phyloP scores from a whole-genome alignment of 2,113 vertebrate genomes.

The Gymnorhina tibicen region DNA sequence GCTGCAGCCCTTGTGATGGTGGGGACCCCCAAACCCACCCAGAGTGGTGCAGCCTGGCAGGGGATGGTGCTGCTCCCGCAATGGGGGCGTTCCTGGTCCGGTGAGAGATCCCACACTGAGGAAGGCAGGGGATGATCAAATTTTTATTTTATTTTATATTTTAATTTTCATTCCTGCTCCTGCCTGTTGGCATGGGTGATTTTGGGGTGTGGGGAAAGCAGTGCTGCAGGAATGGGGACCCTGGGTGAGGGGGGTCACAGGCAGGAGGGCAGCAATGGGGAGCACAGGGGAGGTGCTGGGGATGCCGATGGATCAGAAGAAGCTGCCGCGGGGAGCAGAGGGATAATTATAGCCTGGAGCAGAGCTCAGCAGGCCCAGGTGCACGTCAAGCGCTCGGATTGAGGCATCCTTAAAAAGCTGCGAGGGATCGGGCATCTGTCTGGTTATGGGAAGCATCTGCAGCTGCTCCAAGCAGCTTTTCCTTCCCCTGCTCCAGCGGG shows the following conservation, averaged over 20 bases:
- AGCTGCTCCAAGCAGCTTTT: not conserved
- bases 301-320: not conserved
- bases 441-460: not conserved
- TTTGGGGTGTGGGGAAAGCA: not conserved
- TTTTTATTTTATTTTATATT: not conserved
- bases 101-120: not conserved
- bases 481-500: not conserved
- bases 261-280: not conserved
- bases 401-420: not conserved
- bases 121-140: not conserved
- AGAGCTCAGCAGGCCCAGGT: not conserved
- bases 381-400: fast-evolving
- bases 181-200: not conserved
- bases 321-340: not conserved
- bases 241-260: not conserved
- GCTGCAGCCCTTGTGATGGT: not conserved
- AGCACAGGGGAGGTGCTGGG: fast-evolving
- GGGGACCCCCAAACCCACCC: not conserved
- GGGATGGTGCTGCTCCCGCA: fast-evolving
- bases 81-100: fast-evolving
- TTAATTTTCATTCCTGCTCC: not conserved
- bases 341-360: not conserved
- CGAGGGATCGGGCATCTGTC: not conserved
- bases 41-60: fast-evolving
- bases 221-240: not conserved